Base-by-base conservation (phyloP, 2,888 invertebrate species). In the Uropetala carovei region DNA sequence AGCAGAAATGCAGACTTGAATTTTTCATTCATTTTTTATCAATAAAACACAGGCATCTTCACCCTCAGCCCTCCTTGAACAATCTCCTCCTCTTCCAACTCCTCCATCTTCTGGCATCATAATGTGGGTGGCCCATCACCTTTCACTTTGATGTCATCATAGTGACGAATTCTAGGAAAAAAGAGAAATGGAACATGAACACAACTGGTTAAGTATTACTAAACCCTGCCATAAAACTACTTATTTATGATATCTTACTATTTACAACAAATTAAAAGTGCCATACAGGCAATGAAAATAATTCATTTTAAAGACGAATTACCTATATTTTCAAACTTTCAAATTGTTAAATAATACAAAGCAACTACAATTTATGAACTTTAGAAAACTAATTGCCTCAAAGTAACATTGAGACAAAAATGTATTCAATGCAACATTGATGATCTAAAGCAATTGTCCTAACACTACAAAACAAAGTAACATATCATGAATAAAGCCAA, bases 131-230 rank as follows among this genome's bases (percentile, higher is more conserved):
- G 89, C 89, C 89, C 89, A 89, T 93, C 93, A 93, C 93, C 92
- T 92, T 96, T 98, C 98, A 98, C 98, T 98, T 98, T 97, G 98
- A 98, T 97, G 98, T 98, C 98, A 98, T 98, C 98, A 98, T 98
- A 97, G 98, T 98, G 97, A 98, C 98, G 97, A 98, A 98, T 97
- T 98, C 98, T 98, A 97, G 64, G 98, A 97, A 95, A 95, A 95
- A 95, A 94, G 94, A 94, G 93, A 94, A 94, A 94, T 27, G 27
- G 22, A 43, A 43, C 43, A 43, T 43, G 43, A 43, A 43, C 43
- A 43, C 43, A 43, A 43, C 43, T 43, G 43, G 43, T 43, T 43
- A 43, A 43, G 5, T 43, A 1, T 43, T 3, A 43, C 3, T 43
- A 43, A 43, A 43, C 1, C 43, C 43, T 43, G 43, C 1, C 43